Evolutionary conservation across 2,888 invertebrate genomes (phyloP), one percentile per base, ranked within the genome.

Genomic region (Drosophila anceps): DNA sequence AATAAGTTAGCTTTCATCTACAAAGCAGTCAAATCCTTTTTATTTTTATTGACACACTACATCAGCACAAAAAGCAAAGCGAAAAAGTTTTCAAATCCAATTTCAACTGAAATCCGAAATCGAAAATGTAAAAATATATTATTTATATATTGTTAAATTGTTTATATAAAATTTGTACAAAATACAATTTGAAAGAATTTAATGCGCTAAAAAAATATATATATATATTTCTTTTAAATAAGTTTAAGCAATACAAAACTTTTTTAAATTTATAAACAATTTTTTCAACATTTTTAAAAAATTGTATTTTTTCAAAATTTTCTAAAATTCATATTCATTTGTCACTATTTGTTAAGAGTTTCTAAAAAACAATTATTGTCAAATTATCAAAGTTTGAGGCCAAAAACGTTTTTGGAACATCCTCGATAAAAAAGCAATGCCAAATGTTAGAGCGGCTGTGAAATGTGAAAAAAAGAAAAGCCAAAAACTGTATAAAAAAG

Each of bases 11-110:
- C 35, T 50, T 51, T 65, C 29, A 37, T 37, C 27, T 54, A 69
- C 46, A 78, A 69, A 78, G 57, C 60, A 29, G 55, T 59, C 55
- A 67, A 76, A 72, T 48, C 35, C 39, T 59, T 44, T 74, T 20
- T 33, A 44, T 44, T 54, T 64, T 60, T 64, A 46, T 39, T 55
- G 54, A 53, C 24, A 64, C 15, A 41, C 24, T 41, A 24, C 31
- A 39, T 7, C 27, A 51, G 31, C 12, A 58, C 29, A 50, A 37
- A 18, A 35, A 35, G 18, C 20, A 3, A 9, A 7, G 13, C 8
- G n/a, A 13, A 10, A 41, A 41, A 0, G 48, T 76, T 75, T 69
- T 15, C 20, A n/a, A 20, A 35, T 20, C 2, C 18, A 10, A 7
- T 50, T 61, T 54, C 46, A 29, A 59, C 20, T 33, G 18, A 33